A percentile compares a stretch with the other conserved stretches of the same genome.
Evolutionary conservation across 2,797 vertebrate species (phyloP).

Genomic region (Typhlichthys subterraneus): DNA sequence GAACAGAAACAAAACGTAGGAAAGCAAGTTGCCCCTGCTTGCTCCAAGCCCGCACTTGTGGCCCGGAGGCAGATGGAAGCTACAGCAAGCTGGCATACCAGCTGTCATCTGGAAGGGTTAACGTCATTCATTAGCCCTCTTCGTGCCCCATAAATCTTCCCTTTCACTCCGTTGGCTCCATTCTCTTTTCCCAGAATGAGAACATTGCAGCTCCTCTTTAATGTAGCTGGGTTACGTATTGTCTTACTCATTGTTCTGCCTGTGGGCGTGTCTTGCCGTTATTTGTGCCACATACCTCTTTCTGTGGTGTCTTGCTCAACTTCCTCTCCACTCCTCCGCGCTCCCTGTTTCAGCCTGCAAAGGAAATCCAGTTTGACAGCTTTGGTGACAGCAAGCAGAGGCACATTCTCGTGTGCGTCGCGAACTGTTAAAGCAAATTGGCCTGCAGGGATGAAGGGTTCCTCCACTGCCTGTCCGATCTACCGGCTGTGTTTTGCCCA

Average conservation of each 20-base stretch:
- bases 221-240: no score
- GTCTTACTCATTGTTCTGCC: no score
- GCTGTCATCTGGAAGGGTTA: slow-evolving; percentile 42
- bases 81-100: slow-evolving; percentile 41
- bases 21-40: slow-evolving; percentile 12
- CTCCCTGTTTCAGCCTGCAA: slow-evolving; percentile 48
- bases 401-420: slow-evolving; percentile 42
- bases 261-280: slow-evolving; percentile 20
- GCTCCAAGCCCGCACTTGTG: slow-evolving; percentile 34
- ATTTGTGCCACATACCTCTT: slow-evolving; percentile 33
- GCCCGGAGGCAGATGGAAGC: slow-evolving; percentile 45
- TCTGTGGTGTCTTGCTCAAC: slow-evolving; percentile 37
- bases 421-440: slow-evolving; percentile 9
- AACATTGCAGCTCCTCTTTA: background rate
- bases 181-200: slow-evolving; percentile 28
- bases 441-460: no score
- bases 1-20: no score
- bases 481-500: background rate
- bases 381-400: slow-evolving; percentile 60
- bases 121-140: slow-evolving; percentile 43
- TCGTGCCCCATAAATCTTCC: slow-evolving; percentile 52
- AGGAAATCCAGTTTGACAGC: slow-evolving; percentile 69
- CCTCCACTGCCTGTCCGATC: background rate
- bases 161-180: slow-evolving; percentile 23
- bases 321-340: slow-evolving; percentile 6